A percentile compares a stretch with the other conserved stretches of the same genome.
Evolutionary conservation across 2,113 vertebrate species (phyloP).

Genomic region (Otocyon megalotis): DNA sequence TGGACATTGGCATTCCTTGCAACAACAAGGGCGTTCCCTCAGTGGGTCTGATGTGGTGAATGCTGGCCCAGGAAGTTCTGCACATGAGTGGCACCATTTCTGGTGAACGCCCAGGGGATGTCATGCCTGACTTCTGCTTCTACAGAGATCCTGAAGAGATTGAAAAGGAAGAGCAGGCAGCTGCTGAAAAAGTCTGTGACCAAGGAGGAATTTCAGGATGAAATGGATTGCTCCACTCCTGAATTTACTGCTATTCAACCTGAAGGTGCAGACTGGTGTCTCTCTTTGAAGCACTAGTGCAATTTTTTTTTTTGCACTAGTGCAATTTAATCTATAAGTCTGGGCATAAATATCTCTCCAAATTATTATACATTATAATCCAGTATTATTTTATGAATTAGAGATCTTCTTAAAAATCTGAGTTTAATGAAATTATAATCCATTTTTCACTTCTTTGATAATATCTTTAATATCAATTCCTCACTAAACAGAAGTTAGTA

Average conservation of each 20-base stretch:
- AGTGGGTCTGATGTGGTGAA: background rate
- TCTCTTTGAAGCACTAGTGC: background rate
- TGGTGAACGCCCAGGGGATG: background rate
- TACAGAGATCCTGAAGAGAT: background rate
- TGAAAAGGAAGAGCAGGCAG: background rate
- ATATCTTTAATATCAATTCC: background rate
- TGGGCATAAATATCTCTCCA: background rate
- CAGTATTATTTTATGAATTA: background rate
- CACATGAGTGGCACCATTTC: background rate
- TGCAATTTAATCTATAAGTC: background rate
- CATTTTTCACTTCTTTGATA: background rate
- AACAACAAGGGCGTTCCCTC: background rate
- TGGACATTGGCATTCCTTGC: background rate
- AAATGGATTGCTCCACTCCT: background rate
- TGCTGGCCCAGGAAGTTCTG: background rate
- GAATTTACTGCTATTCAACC: background rate
- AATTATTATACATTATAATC: background rate
- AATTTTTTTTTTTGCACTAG: background rate
- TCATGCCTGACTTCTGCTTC: background rate
- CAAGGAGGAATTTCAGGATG: background rate
- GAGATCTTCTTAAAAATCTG: background rate
- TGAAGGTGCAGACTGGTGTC: background rate
- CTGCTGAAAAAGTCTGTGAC: background rate
- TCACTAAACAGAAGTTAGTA: background rate
- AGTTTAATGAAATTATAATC: conserved; percentile 4